Conservation (phyloP, 1,140 invertebrate genomes). For the Muscidifurax raptorellus region DNA sequence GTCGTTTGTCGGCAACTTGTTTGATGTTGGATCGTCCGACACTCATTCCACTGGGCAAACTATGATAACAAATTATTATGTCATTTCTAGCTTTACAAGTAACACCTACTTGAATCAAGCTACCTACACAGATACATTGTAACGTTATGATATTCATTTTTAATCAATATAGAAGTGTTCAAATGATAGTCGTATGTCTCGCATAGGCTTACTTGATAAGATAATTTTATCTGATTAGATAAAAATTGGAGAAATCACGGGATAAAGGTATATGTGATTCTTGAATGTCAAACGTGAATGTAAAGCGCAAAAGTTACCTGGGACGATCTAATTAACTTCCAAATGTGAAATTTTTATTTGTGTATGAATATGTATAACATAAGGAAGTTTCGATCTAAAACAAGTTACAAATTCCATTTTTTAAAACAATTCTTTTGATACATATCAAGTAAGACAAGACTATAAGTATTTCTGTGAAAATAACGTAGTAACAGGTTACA, state of each 20-base stretch:
- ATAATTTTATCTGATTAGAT: slow-evolving; percentile 50
- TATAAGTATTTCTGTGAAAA: no score
- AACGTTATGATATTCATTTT: no score
- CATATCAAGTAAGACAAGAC: no score
- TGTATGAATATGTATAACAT: not conserved
- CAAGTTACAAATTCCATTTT: no score
- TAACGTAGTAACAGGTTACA: no score
- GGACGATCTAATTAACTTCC: not conserved
- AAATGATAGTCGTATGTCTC: not conserved
- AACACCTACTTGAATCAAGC: not conserved
- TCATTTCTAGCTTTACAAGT: not conserved
- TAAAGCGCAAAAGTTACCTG: not conserved
- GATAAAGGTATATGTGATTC: not conserved
- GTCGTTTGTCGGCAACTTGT: slow-evolving; percentile 93
- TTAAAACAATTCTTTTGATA: no score
- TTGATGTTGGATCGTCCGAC: slow-evolving; percentile 95
- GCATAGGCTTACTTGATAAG: slow-evolving; percentile 34
- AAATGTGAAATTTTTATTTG: slow-evolving; percentile 1
- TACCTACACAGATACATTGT: no score
- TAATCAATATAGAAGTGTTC: not conserved
- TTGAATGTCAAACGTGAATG: not conserved
- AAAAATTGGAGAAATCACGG: slow-evolving; percentile 19
- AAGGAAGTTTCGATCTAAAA: no score
- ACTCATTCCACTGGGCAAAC: slow-evolving; percentile 85
- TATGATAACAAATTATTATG: slow-evolving; percentile 70